These are phyloP conservation scores for Arion vulgaris DNA, from an alignment of 1,140 invertebrate genomes.

Conservation along the genomic window DNA sequence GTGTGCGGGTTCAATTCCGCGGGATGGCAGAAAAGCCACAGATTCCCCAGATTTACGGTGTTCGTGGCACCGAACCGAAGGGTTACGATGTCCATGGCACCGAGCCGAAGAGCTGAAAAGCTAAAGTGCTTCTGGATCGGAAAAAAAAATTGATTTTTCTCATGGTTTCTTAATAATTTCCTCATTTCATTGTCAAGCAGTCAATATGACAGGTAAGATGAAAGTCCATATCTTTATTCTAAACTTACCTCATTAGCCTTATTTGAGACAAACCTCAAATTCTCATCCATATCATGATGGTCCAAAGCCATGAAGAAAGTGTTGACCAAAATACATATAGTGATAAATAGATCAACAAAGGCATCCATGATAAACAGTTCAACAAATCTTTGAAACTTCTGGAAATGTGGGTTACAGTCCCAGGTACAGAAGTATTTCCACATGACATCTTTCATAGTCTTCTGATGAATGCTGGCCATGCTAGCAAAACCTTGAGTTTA, in stretches of 20 bases:
- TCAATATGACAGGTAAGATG: too few species aligned
- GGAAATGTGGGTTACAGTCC: conserved; percentile 95
- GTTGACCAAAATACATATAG: conserved; percentile 97
- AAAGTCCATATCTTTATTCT: too few species aligned
- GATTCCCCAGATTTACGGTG: too few species aligned
- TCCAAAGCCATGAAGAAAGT: conserved; percentile 98
- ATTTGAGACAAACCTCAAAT: conserved; percentile 82
- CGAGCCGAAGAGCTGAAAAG: too few species aligned
- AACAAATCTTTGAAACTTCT: conserved; percentile 91
- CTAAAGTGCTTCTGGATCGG: too few species aligned
- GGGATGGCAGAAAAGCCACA: too few species aligned
- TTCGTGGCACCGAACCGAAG: too few species aligned
- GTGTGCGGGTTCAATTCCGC: too few species aligned
- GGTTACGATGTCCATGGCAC: too few species aligned
- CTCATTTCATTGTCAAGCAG: too few species aligned
- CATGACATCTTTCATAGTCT: conserved; percentile 62
- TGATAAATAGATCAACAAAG: conserved; percentile 98
- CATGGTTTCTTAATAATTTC: too few species aligned
- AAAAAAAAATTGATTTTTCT: too few species aligned
- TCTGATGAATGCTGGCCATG: conserved; percentile 53
- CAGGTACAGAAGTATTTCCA: conserved; percentile 96
- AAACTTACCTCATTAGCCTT: conserved; percentile 96
- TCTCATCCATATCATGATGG: conserved; percentile 87
- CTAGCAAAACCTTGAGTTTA: conserved; percentile 54
- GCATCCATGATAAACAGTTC: conserved; percentile 95